phyloP scores from a whole-genome alignment of 2,113 vertebrate genomes.

The Thamnophis sirtalis region DNA sequence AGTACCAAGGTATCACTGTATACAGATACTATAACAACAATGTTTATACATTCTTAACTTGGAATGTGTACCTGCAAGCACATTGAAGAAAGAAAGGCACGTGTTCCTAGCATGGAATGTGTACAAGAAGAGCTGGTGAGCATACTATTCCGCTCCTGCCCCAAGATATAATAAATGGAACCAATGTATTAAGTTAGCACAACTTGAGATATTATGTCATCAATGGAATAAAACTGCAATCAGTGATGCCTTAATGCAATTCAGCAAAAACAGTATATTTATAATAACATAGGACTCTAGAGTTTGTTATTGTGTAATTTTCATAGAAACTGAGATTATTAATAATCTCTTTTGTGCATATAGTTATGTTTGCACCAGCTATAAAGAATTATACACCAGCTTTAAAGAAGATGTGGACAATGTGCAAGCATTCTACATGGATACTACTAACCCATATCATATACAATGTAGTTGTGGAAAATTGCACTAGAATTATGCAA shows the following conservation, averaged over 20 bases:
- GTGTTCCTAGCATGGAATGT: not conserved
- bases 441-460: not conserved
- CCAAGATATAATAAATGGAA: not conserved
- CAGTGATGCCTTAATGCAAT: not conserved
- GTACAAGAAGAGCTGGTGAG: not conserved
- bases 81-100: not conserved
- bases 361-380: not conserved
- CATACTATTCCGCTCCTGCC: not conserved
- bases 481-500: not conserved
- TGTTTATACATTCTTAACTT: not conserved
- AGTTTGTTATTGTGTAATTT: not conserved
- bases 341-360: not conserved
- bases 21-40: not conserved
- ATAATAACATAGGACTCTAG: not conserved
- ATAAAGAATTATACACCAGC: rapidly evolving
- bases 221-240: not conserved
- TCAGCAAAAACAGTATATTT: not conserved
- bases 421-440: not conserved
- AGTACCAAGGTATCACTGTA: not conserved
- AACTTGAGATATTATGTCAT: not conserved
- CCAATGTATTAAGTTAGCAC: not conserved
- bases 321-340: not conserved
- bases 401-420: rapidly evolving
- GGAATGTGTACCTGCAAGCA: not conserved
- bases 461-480: not conserved